Base-by-base conservation (phyloP, 2,888 invertebrate species). In the Chorisops tibialis region DNA sequence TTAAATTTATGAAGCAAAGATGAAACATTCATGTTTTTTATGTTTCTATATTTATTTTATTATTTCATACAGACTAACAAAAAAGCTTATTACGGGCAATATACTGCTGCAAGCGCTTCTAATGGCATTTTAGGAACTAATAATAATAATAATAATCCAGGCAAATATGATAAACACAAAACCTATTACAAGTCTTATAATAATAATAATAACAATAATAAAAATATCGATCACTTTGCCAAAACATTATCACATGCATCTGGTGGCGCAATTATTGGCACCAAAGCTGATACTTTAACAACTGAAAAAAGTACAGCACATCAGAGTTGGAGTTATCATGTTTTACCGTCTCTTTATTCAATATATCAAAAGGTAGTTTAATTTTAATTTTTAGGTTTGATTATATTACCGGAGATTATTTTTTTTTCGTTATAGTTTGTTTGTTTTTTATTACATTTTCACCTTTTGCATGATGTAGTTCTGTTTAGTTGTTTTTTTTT, bases 291-390 rank as follows among this genome's bases (percentile, higher is more conserved):
- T 63, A 63, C 63, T 63, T 60, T 65, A 50, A 67, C 71, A 67
- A 72, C 71, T 67, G 72, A 76, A 69, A 78, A 76, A 69, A 75
- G 71, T 72, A 73, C 74, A 69, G 75, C 76, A 74, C 77, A 78
- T 52, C 84, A 85, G 73, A 83, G 86, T 65, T 91, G 91, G 91
- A 89, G 89, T 77, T 91, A 88, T 80, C 91, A 91, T 81, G 87
- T 91, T 71, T 85, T 90, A 75, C 91, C 91, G 70, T 88, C 89
- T 74, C 83, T 91, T 75, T 91, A 91, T 81, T 87, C 88, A 76
- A 84, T 85, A 78, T 88, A 89, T 74, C 91, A 91, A 82, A 91
- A 91, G 91, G 91, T 91, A 82, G 73, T 37, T 56, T 22, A 6
- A 9, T 45, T 24, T 45, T 22, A 41, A 22, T 41, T 21, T 21